phyloP scores from a whole-genome alignment of 2,888 invertebrate genomes.

The Stenurella melanura region DNA sequence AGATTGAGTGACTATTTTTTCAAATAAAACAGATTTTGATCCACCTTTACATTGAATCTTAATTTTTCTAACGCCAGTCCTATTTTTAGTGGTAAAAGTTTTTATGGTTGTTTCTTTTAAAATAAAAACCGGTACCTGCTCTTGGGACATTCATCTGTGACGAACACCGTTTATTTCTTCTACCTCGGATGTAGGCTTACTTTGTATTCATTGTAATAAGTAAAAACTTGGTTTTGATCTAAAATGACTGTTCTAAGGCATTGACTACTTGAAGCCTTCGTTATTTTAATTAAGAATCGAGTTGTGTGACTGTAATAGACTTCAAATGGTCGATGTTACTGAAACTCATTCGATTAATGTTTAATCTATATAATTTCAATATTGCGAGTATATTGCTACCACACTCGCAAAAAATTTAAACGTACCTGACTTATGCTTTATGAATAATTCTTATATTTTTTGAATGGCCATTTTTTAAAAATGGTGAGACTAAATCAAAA shows the following conservation, averaged over 20 bases:
- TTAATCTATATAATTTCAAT: slow-evolving; percentile 33
- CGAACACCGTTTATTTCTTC: background rate
- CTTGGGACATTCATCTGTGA: too few species aligned
- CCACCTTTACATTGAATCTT: too few species aligned
- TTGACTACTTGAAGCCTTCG: slow-evolving; percentile 34
- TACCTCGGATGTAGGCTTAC: background rate
- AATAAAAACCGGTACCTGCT: too few species aligned
- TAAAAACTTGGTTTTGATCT: background rate
- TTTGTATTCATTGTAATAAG: background rate
- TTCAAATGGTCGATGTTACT: slow-evolving; percentile 30
- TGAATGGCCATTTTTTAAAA: slow-evolving; percentile 58
- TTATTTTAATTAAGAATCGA: background rate
- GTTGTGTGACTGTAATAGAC: slow-evolving; percentile 4
- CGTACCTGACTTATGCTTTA: slow-evolving; percentile 73
- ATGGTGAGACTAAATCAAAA: slow-evolving; percentile 56
- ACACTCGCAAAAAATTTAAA: slow-evolving; percentile 60
- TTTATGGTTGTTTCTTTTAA: too few species aligned
- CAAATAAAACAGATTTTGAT: too few species aligned
- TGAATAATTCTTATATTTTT: slow-evolving; percentile 59
- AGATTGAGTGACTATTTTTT: too few species aligned
- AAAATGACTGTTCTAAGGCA: slow-evolving; percentile 19
- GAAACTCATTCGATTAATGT: slow-evolving; percentile 34
- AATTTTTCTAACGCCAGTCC: too few species aligned
- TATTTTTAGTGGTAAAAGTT: too few species aligned
- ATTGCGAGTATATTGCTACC: slow-evolving; percentile 42